These are phyloP conservation scores for Neofelis nebulosa DNA, from an alignment of 2,113 vertebrate genomes.

Conservation along the genomic window DNA sequence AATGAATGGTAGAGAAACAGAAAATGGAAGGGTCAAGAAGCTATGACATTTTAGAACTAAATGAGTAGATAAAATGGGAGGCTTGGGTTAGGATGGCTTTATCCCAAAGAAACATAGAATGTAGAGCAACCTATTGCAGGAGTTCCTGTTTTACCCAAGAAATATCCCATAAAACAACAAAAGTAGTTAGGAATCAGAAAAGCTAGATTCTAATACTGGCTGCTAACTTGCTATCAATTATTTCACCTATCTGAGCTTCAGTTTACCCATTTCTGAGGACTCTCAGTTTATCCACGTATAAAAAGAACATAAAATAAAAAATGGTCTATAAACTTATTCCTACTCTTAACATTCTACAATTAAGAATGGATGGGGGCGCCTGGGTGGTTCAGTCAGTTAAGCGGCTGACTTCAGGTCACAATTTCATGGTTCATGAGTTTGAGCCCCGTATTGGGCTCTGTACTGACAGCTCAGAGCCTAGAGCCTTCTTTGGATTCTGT, in stretches of 20 bases:
- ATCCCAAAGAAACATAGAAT: neutral
- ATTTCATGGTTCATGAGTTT: too few relatives aligned
- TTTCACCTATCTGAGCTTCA: neutral
- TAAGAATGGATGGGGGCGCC: neutral
- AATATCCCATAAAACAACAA: neutral
- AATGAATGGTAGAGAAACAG: neutral
- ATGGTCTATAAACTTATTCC: neutral
- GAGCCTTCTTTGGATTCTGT: too few relatives aligned
- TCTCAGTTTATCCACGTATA: neutral
- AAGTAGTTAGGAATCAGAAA: neutral
- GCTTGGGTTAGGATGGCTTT: neutral
- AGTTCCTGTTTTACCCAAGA: neutral
- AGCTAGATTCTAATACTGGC: neutral
- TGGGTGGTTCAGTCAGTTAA: too few relatives aligned
- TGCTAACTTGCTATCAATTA: neutral
- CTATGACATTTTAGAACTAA: neutral
- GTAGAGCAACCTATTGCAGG: neutral
- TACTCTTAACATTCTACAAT: conserved; percentile 20
- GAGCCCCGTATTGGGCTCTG: too few relatives aligned
- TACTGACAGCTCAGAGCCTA: too few relatives aligned
- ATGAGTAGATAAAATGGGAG: neutral
- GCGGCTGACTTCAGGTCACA: too few relatives aligned
- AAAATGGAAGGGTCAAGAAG: neutral
- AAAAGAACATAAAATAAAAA: neutral
- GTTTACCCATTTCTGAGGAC: neutral